phyloP scores from a whole-genome alignment of 2,888 invertebrate genomes.

The Drosophila multiciliata region DNA sequence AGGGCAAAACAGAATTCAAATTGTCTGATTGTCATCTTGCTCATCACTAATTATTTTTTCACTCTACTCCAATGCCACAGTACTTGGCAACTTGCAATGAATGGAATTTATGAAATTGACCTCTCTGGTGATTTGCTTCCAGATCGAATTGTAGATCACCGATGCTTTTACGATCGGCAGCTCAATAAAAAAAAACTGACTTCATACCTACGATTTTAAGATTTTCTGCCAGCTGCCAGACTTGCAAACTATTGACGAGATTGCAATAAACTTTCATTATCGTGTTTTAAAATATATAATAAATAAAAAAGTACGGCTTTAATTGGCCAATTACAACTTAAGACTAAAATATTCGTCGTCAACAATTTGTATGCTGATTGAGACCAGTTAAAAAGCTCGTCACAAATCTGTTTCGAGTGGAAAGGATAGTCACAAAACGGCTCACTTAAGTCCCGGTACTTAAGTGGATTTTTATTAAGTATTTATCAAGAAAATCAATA shows the following conservation, averaged over 20 bases:
- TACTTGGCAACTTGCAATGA: background rate
- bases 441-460: conserved; percentile 38
- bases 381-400: background rate
- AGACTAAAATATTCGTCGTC: background rate
- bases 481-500: conserved; percentile 75
- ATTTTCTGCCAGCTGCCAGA: too few species aligned
- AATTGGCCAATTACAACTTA: conserved; percentile 1
- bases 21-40: background rate
- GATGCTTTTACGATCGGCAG: too few species aligned
- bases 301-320: background rate
- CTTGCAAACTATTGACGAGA: too few species aligned
- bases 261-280: too few species aligned
- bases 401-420: conserved; percentile 9
- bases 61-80: background rate
- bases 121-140: conserved; percentile 14
- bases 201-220: too few species aligned
- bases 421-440: conserved; percentile 8
- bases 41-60: background rate
- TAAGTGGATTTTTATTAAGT: conserved; percentile 69
- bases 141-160: conserved; percentile 31
- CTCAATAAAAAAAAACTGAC: too few species aligned
- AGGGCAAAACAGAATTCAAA: background rate
- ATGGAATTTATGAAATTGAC: conserved; percentile 23
- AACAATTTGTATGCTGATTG: background rate
- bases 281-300: too few species aligned